These are phyloP conservation scores for Eudyptes chrysolophus DNA, from an alignment of 2,113 vertebrate genomes.

Conservation along the genomic window DNA sequence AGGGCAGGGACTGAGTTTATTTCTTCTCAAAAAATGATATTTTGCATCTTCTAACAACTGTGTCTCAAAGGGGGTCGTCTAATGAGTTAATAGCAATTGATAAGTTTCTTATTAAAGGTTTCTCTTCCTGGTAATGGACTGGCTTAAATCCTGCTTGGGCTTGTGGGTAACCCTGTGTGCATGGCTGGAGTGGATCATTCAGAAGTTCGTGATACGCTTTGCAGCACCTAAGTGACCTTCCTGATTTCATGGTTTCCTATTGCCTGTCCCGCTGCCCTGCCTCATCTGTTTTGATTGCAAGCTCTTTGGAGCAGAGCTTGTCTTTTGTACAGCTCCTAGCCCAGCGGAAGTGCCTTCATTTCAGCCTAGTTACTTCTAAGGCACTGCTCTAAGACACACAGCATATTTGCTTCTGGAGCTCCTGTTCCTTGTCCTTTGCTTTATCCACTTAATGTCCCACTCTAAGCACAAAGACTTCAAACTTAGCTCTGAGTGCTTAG, in stretches of 20 bases:
- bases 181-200: neutral
- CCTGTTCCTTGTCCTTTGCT: neutral
- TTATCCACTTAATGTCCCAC: neutral
- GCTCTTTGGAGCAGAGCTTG: neutral
- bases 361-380: neutral
- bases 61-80: neutral
- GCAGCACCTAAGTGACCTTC: neutral
- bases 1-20: neutral
- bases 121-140: neutral
- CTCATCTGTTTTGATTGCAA: neutral
- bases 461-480: neutral
- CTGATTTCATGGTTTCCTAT: neutral
- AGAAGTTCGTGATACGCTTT: neutral
- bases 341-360: neutral
- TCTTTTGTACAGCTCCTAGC: neutral
- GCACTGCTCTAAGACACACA: neutral
- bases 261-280: neutral
- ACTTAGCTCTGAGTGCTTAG: neutral
- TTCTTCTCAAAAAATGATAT: neutral
- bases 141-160: neutral
- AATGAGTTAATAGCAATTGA: neutral
- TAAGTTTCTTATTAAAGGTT: neutral
- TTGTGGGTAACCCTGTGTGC: neutral
- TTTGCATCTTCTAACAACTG: neutral
- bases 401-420: neutral